These are phyloP conservation scores for Murina feae DNA, from an alignment of 2,113 vertebrate species.

Conservation along the genomic window DNA sequence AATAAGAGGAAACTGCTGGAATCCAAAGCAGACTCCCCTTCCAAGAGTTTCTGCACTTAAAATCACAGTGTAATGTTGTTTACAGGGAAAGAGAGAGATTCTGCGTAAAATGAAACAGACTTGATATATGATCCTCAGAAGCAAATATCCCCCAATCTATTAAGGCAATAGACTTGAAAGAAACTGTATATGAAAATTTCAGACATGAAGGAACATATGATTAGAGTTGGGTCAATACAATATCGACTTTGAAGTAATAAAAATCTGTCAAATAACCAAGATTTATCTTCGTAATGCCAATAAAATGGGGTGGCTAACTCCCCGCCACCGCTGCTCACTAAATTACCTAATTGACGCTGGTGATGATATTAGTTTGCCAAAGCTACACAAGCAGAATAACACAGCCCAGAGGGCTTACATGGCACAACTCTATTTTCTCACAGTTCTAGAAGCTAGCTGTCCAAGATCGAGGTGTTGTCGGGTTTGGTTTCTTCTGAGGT, in stretches of 20 bases:
- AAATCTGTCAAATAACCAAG: not conserved
- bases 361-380: not conserved
- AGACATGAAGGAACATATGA: not conserved
- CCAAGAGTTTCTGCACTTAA: slow-evolving; percentile 53
- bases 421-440: not conserved
- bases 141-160: not conserved
- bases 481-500: not conserved
- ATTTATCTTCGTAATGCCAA: not conserved
- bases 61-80: slow-evolving; percentile 51
- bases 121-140: slow-evolving; percentile 25
- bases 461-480: not conserved
- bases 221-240: not conserved
- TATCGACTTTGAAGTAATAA: not conserved
- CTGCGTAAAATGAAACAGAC: slow-evolving; percentile 51
- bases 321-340: not conserved
- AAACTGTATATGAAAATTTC: not conserved
- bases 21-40: slow-evolving; percentile 19
- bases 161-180: slow-evolving; percentile 6
- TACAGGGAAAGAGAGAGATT: slow-evolving; percentile 33
- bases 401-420: not conserved
- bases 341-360: not conserved
- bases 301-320: not conserved
- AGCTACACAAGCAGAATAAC: not conserved
- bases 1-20: slow-evolving; percentile 38
- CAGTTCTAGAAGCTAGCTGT: not conserved